Base-by-base conservation (phyloP, 2,797 vertebrate genomes). In the Distichodus sexfasciatus region DNA sequence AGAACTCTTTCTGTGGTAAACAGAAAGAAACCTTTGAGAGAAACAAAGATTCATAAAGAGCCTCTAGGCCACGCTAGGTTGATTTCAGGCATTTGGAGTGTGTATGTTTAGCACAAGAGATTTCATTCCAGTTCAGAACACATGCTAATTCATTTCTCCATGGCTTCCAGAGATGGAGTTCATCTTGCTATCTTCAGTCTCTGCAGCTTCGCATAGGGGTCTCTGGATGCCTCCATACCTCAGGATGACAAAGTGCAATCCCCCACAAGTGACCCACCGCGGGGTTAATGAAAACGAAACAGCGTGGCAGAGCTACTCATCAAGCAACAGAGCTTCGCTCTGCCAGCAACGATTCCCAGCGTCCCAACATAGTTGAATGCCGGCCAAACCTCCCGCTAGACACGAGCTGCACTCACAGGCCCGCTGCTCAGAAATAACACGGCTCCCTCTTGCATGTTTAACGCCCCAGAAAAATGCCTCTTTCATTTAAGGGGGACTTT, bases 301-400 rank as follows among this genome's bases (percentile, higher is more conserved):
- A 74, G 76, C 70, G 66, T 66, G 74, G 70, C 26, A 66, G 67
- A 19, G 57, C 36, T 38, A 60, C 48, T 59, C 40, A 63, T 76
- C 41, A 74, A 57, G 46, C 67, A 77, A 26, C 58, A 65, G 66
- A 69, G 10, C 33, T 15, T 8, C 9, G 64, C 67, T 41, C 63
- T 53, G 62, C 58, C 69, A 77, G 71, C 64, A 69, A 66, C 71
- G 53, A 75, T 72, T 72, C 74, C 72, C 66, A 76, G 79, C 72
- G 75, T 58, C 26, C 78, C 62, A 63, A 70, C 69, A 81, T 80
- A 75, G 66, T 78, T 88, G 83, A 83, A 63, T 6, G 14, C 4
- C 19, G 62, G 82, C 82, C 82, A 86, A 69, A 31, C 53, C 71
- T 82, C 69, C 70, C 81, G 61, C 63, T 70, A 69, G 76, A 68